These are phyloP conservation scores for Andrena cerasifolii DNA, from an alignment of 1,140 invertebrate genomes.

Conservation along the genomic window DNA sequence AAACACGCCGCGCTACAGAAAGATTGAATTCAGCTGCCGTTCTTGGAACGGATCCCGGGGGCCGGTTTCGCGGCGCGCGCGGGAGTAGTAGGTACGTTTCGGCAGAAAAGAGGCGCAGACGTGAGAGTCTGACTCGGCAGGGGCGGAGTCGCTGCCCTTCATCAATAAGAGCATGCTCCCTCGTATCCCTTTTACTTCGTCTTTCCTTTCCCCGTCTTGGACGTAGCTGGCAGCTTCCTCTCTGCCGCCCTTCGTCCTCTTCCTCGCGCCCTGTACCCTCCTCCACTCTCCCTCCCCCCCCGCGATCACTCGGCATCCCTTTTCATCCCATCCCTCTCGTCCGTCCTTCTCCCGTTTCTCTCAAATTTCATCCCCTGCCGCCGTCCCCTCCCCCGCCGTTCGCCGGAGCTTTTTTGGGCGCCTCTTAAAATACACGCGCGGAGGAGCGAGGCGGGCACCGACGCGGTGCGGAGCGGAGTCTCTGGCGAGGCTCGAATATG, in stretches of 20 bases:
- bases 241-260: constrained; percentile 13
- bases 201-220: constrained; percentile 7
- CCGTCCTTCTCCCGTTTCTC: neutral
- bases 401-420: constrained; percentile 23
- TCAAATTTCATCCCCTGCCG: neutral
- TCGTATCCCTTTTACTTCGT: constrained; percentile 20
- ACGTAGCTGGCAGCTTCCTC: constrained; percentile 3
- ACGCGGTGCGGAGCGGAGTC: neutral
- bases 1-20: neutral
- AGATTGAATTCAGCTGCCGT: neutral
- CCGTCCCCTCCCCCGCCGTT: neutral
- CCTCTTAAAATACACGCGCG: constrained; percentile 8
- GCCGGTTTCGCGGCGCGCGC: neutral
- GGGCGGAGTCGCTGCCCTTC: constrained; percentile 48
- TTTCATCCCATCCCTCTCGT: constrained; percentile 11
- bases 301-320: neutral
- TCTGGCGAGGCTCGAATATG: constrained; percentile 38
- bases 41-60: constrained; percentile 3
- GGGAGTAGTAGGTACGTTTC: neutral
- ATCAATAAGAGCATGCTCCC: constrained; percentile 45
- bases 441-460: neutral
- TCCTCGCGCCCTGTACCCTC: neutral
- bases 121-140: constrained; percentile 33
- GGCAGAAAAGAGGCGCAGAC: constrained; percentile 37
- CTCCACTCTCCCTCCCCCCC: neutral